A percentile compares a stretch with the other conserved stretches of the same genome.
phyloP scores from a whole-genome alignment of 2,888 invertebrate species.

The Trisateles emortualis region DNA sequence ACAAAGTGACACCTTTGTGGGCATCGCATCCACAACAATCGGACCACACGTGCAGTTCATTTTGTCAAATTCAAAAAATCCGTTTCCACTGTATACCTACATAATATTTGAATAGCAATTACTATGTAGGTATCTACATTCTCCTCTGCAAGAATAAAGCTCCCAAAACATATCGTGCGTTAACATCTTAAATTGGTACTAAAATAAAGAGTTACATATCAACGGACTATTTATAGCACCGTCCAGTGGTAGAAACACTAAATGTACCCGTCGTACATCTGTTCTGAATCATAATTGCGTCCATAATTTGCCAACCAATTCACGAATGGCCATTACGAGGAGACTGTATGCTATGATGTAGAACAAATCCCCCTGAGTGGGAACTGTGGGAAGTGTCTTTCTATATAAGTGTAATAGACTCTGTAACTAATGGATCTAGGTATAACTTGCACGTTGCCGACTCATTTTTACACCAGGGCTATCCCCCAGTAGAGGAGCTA shows the following conservation, averaged over 20 bases:
- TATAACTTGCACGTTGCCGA: neutral
- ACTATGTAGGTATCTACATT: no score
- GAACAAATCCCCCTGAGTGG: neutral
- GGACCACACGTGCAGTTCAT: no score
- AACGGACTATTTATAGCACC: constrained; percentile 9
- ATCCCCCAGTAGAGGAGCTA: no score
- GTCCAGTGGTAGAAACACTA: constrained; percentile 4
- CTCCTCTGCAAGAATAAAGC: no score
- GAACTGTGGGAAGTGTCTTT: neutral
- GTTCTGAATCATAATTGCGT: constrained; percentile 16
- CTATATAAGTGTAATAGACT: neutral
- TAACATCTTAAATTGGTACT: neutral
- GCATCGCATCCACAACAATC: no score
- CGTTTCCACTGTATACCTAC: no score
- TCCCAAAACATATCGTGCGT: no score
- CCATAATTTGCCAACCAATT: constrained; percentile 10
- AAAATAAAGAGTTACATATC: constrained; percentile 4
- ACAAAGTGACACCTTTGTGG: no score
- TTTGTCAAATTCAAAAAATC: no score
- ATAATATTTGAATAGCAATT: no score
- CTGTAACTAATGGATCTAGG: neutral
- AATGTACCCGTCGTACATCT: constrained; percentile 7
- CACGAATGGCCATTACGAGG: no score
- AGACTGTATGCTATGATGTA: constrained; percentile 1
- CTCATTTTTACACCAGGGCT: no score